A percentile compares a stretch with the other conserved stretches of the same genome.
phyloP scores from a whole-genome alignment of 2,888 invertebrate species.

The Tenthredo amoena region DNA sequence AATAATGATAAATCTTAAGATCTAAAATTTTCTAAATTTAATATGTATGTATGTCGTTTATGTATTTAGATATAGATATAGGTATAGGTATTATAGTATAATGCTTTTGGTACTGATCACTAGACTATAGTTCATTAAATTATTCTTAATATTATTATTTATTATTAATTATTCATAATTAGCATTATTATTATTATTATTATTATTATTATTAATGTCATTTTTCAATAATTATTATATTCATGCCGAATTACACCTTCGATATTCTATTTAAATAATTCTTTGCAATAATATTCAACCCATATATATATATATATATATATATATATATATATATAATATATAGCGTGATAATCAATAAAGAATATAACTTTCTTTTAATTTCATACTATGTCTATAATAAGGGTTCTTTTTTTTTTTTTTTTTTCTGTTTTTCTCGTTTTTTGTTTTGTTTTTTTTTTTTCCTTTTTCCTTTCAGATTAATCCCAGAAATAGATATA shows the following conservation, averaged over 20 bases:
- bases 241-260: background rate
- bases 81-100: background rate
- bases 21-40: slow-evolving; percentile 63
- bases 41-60: slow-evolving; percentile 53
- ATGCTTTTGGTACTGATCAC: slow-evolving; percentile 23
- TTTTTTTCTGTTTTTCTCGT: background rate
- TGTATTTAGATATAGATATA: slow-evolving; percentile 30
- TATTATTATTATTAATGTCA: slow-evolving; percentile 56
- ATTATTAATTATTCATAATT: background rate
- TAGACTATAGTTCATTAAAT: background rate
- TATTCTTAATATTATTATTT: slow-evolving; percentile 21
- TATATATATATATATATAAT: background rate
- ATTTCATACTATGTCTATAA: background rate
- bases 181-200: slow-evolving; percentile 26
- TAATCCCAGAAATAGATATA: background rate
- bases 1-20: slow-evolving; percentile 63
- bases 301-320: background rate
- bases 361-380: background rate
- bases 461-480: background rate
- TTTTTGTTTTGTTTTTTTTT: too few species aligned
- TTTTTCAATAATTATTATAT: background rate
- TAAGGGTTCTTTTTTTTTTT: background rate
- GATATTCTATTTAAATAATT: background rate
- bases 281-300: background rate
- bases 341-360: background rate